Conservation (phyloP, 2,113 vertebrate genomes). For the Paralichthys olivaceus region DNA sequence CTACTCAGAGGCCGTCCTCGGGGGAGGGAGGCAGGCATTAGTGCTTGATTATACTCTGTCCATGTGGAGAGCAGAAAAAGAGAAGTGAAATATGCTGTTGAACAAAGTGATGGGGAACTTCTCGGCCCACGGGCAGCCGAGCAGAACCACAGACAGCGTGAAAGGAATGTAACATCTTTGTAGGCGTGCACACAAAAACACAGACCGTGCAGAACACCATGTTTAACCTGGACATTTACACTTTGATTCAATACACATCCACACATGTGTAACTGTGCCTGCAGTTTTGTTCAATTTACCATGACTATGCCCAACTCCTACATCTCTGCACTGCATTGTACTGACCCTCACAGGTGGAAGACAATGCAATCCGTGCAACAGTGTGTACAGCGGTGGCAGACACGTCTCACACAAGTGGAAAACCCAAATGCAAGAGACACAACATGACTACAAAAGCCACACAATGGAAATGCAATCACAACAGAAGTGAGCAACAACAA, state of each 20-base stretch:
- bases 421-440: too few species aligned
- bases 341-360: conserved; percentile 32
- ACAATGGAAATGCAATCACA: too few species aligned
- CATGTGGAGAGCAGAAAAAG: conserved; percentile 54
- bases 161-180: conserved; percentile 22
- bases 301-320: conserved; percentile 22
- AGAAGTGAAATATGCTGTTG: conserved; percentile 71
- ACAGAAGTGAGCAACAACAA: too few species aligned
- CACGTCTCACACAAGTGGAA: too few species aligned
- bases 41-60: conserved; percentile 79
- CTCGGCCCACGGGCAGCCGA: conserved; percentile 54
- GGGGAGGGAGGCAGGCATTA: conserved; percentile 79
- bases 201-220: background rate
- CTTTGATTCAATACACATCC: conserved; percentile 17
- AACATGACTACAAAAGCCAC: too few species aligned
- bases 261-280: conserved; percentile 46
- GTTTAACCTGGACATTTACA: conserved; percentile 37
- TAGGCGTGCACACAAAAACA: conserved; percentile 20
- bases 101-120: conserved; percentile 74
- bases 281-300: conserved; percentile 54
- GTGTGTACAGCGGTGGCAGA: too few species aligned
- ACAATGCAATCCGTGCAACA: conserved; percentile 9
- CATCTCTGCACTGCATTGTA: conserved; percentile 12
- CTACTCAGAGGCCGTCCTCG: conserved; percentile 79
- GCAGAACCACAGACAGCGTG: conserved; percentile 48